Conservation (phyloP, 2,888 invertebrate species). For the Drosophila paracracens region DNA sequence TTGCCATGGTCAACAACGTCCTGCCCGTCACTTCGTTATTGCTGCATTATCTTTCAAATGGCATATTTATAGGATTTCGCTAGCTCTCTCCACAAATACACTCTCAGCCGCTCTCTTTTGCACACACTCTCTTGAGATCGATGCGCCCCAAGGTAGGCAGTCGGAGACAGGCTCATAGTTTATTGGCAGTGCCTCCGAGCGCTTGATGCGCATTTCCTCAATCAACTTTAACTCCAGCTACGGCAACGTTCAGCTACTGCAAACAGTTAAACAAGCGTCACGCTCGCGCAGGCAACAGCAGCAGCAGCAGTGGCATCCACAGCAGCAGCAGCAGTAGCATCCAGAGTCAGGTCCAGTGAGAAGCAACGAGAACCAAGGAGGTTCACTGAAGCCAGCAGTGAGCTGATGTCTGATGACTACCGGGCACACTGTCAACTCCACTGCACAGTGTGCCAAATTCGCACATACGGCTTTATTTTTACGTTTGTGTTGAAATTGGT, state of each 20-base stretch:
- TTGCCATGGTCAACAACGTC: slow-evolving; percentile 29
- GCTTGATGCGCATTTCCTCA: slow-evolving; percentile 79
- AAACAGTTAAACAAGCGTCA: slow-evolving; percentile 69
- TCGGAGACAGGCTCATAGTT: slow-evolving; percentile 59
- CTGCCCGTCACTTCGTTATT: slow-evolving; percentile 69
- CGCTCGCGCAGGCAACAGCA: slow-evolving; percentile 39
- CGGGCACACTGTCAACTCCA: slow-evolving; percentile 7
- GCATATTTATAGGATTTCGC: slow-evolving; percentile 81
- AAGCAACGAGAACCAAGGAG: slow-evolving; percentile 11
- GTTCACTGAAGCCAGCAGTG: background rate
- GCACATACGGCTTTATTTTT: too few species aligned
- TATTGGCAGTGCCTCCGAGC: slow-evolving; percentile 78
- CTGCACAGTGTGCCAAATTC: slow-evolving; percentile 23
- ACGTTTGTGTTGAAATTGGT: background rate
- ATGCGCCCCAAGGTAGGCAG: slow-evolving; percentile 32
- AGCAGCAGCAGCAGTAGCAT: slow-evolving; percentile 15
- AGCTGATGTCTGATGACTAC: background rate
- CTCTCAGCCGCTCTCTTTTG: background rate
- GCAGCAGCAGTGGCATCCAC: background rate
- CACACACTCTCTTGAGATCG: slow-evolving; percentile 35
- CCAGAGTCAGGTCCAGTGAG: slow-evolving; percentile 19
- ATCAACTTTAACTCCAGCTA: slow-evolving; percentile 62
- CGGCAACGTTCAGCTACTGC: slow-evolving; percentile 44
- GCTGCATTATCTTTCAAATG: slow-evolving; percentile 82
- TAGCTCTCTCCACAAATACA: slow-evolving; percentile 8